Conservation (phyloP, 2,888 invertebrate species). For the Cosmia trapezina region DNA sequence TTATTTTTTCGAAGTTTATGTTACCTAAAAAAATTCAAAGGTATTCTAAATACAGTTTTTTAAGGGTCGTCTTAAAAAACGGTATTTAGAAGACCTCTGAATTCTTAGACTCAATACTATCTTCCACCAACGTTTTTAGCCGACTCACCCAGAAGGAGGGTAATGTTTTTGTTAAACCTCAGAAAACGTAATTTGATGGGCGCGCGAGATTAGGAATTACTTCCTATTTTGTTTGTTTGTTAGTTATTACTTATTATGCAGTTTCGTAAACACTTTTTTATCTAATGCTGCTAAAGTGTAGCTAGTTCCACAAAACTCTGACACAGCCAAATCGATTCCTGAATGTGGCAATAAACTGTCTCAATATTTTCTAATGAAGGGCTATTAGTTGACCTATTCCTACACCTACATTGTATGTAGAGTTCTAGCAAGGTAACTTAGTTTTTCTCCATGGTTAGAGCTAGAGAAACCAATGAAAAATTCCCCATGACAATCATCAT, state of each 20-base stretch:
- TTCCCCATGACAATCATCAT: constrained; percentile 72
- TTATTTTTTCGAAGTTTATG: not conserved
- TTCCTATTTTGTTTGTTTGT: not conserved
- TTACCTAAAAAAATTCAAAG: too few relatives aligned
- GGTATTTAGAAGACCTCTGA: not conserved
- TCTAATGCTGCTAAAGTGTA: too few relatives aligned
- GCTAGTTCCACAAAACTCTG: not conserved
- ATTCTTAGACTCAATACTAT: not conserved
- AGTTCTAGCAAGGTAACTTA: not conserved
- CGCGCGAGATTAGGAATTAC: not conserved
- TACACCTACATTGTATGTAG: not conserved
- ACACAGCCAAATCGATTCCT: not conserved
- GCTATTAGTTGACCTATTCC: not conserved
- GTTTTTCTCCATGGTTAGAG: constrained; percentile 1
- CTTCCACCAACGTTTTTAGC: not conserved
- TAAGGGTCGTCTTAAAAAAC: not conserved
- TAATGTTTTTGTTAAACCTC: not conserved
- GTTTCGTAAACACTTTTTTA: not conserved
- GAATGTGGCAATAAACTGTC: not conserved
- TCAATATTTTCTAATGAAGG: not conserved
- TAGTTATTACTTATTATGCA: not conserved
- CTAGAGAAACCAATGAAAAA: constrained; percentile 39
- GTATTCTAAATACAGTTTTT: too few relatives aligned
- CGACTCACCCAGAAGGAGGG: too few relatives aligned
- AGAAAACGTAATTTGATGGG: not conserved